These are phyloP conservation scores for Sarotherodon lohbergeri DNA, from an alignment of 2,113 vertebrate genomes.

Conservation along the genomic window DNA sequence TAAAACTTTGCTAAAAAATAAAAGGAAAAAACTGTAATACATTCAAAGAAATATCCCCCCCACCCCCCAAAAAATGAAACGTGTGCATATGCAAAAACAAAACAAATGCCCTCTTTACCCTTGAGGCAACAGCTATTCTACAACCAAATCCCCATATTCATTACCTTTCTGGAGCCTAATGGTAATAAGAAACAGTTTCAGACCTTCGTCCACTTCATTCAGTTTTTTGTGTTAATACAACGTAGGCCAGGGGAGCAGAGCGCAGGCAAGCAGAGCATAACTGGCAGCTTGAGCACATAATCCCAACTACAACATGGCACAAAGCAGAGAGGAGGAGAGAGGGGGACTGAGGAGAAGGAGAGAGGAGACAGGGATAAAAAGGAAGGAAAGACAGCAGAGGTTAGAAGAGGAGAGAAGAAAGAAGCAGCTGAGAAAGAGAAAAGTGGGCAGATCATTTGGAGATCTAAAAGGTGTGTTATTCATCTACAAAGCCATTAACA, in stretches of 20 bases:
- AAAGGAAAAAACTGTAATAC: not conserved
- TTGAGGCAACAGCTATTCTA: not conserved
- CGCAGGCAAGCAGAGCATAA: not conserved
- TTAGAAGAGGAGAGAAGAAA: not conserved
- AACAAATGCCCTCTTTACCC: not conserved
- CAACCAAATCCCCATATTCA: conserved; percentile 11
- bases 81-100: not conserved
- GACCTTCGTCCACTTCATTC: conserved; percentile 12
- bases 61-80: rapidly evolving
- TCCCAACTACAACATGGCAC: conserved; percentile 40
- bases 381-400: not conserved
- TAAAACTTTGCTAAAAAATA: not conserved
- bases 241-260: not conserved
- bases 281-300: conserved; percentile 54
- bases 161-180: not conserved
- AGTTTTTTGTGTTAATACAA: conserved; percentile 20
- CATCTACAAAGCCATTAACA: not conserved
- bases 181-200: conserved; percentile 8
- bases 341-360: not conserved
- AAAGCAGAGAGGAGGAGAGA: conserved; percentile 9
- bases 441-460: not conserved
- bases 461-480: not conserved
- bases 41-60: rapidly evolving
- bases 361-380: not conserved
- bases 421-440: not conserved